phyloP scores from a whole-genome alignment of 2,113 vertebrate species.

The Cyphomyrus discorhynchus region DNA sequence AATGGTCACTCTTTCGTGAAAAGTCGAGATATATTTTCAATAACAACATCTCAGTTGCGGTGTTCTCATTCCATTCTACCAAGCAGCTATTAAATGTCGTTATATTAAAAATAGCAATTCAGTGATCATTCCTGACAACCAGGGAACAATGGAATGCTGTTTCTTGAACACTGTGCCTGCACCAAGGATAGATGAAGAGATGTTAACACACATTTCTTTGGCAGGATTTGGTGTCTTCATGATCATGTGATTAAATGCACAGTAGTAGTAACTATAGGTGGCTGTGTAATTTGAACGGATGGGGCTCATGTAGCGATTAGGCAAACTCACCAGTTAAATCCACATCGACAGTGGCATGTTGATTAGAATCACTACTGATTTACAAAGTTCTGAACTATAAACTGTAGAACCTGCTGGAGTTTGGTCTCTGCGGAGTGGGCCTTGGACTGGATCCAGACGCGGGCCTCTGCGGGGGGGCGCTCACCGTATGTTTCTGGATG shows the following conservation, averaged over 20 bases:
- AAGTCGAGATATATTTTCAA: neutral
- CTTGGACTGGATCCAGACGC: neutral
- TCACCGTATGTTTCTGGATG: neutral
- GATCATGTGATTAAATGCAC: neutral
- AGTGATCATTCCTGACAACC: neutral
- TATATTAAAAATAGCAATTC: neutral
- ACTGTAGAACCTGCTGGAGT: neutral
- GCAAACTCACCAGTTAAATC: neutral
- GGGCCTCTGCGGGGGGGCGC: neutral
- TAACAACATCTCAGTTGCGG: neutral
- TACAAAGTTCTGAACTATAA: neutral
- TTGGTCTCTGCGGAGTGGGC: neutral
- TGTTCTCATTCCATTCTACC: neutral
- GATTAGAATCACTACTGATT: neutral
- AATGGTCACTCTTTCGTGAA: neutral
- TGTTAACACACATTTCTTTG: neutral
- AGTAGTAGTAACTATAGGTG: neutral
- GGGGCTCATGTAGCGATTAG: neutral
- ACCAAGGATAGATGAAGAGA: neutral
- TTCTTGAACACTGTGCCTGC: neutral
- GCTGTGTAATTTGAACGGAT: neutral
- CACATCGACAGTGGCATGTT: neutral
- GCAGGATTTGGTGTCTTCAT: neutral
- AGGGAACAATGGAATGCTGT: neutral
- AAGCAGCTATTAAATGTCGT: neutral